Evolutionary conservation across 2,797 vertebrate genomes (phyloP).

Genomic region (Bradypodion ventrale): DNA sequence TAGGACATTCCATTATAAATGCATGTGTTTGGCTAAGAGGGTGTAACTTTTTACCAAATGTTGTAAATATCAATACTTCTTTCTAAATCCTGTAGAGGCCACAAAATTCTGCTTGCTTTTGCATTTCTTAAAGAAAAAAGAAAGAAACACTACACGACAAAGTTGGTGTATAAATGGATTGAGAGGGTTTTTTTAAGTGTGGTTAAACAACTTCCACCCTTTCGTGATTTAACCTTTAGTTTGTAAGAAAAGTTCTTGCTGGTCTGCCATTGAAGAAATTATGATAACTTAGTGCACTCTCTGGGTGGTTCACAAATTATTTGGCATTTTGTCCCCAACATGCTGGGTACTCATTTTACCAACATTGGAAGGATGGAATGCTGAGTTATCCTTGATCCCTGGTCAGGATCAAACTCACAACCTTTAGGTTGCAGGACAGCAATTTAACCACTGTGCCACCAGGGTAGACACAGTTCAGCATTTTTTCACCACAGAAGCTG

Average conservation of each 20-base stretch:
- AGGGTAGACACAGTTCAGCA: no score
- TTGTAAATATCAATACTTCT: conserved; percentile 21
- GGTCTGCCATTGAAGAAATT: accelerated
- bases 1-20: conserved; percentile 42
- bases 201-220: neutral
- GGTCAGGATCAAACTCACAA: no score
- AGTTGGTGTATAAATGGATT: neutral
- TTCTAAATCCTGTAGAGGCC: conserved; percentile 12
- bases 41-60: conserved; percentile 23
- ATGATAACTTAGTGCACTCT: no score
- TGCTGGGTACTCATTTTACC: no score
- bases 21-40: neutral
- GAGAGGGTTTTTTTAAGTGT: accelerated
- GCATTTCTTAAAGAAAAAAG: neutral
- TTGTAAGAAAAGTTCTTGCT: accelerated
- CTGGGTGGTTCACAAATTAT: neutral
- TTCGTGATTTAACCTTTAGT: neutral
- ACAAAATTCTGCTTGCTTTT: conserved; percentile 15
- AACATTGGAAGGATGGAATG: no score
- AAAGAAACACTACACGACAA: neutral
- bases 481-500: neutral
- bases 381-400: no score
- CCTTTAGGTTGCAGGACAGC: no score
- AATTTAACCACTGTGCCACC: no score
- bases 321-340: no score